Percentiles rank a stretch among this genome's conserved stretches.
Conservation (phyloP, 2,797 vertebrate genomes). For the Sternotherus odoratus region DNA sequence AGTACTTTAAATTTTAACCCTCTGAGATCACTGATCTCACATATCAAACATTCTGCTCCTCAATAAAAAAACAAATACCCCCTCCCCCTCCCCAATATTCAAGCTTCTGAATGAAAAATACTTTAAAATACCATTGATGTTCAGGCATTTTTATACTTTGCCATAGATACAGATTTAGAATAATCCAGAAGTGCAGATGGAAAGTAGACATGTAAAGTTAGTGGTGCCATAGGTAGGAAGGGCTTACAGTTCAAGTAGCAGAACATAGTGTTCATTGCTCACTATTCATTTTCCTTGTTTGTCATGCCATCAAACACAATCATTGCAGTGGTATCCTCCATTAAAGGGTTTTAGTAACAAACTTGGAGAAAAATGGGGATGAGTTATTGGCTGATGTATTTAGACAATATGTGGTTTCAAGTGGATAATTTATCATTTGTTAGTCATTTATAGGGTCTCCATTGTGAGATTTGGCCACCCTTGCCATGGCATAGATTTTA, state of each 20-base stretch:
- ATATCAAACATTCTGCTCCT: not conserved
- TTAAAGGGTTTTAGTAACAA: not conserved
- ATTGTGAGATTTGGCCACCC: not conserved
- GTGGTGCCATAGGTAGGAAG: not conserved
- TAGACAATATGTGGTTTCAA: not conserved
- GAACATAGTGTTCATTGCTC: not conserved
- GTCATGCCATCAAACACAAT: not conserved
- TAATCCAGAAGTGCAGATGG: not conserved
- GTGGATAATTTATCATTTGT: not conserved
- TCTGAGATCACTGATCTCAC: not conserved
- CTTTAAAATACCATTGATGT: not conserved
- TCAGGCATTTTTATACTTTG: not conserved
- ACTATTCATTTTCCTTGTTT: not conserved
- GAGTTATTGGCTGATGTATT: not conserved
- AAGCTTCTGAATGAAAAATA: not conserved
- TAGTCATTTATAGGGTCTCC: not conserved
- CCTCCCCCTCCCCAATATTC: too few relatives aligned
- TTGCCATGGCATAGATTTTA: not conserved
- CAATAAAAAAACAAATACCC: not conserved
- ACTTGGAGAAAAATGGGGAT: not conserved
- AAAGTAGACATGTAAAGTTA: not conserved
- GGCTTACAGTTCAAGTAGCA: not conserved
- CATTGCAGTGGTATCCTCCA: not conserved
- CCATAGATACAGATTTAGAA: not conserved
- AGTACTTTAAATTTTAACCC: not conserved